Percentiles rank a stretch among this genome's conserved stretches.
Conservation (phyloP, 2,797 vertebrate species). For the Bradypodion ventrale region DNA sequence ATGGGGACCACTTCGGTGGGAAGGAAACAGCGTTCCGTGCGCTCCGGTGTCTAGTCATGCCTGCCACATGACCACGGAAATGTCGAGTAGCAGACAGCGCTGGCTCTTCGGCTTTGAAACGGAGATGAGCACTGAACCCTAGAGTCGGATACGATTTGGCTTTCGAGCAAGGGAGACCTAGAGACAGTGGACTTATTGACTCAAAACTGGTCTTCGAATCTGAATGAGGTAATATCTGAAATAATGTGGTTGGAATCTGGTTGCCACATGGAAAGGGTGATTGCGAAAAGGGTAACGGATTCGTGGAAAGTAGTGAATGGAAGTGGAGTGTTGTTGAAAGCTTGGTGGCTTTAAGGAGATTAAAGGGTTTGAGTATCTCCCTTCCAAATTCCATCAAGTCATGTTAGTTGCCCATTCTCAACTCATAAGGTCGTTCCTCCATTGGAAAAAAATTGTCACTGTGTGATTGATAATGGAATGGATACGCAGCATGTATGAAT, state of each 20-base stretch:
- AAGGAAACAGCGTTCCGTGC: no score
- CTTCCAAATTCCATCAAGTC: neutral
- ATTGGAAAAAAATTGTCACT: neutral
- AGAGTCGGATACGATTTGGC: no score
- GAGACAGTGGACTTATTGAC: neutral
- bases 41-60: no score
- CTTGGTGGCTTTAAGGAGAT: neutral
- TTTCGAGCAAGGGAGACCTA: no score
- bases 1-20: no score
- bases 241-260: neutral
- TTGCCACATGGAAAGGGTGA: neutral
- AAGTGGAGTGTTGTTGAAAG: neutral
- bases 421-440: neutral
- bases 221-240: neutral
- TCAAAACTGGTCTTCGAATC: neutral
- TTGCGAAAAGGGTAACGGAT: neutral
- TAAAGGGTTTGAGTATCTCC: neutral
- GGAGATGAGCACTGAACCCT: no score
- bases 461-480: neutral
- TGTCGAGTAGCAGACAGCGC: no score
- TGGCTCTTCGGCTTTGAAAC: no score
- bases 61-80: no score
- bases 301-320: neutral
- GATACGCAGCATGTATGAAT: neutral
- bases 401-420: neutral